A percentile compares a stretch with the other conserved stretches of the same genome.
These are phyloP conservation scores for Aradus depressus DNA, from an alignment of 2,888 invertebrate genomes.

Conservation along the genomic window DNA sequence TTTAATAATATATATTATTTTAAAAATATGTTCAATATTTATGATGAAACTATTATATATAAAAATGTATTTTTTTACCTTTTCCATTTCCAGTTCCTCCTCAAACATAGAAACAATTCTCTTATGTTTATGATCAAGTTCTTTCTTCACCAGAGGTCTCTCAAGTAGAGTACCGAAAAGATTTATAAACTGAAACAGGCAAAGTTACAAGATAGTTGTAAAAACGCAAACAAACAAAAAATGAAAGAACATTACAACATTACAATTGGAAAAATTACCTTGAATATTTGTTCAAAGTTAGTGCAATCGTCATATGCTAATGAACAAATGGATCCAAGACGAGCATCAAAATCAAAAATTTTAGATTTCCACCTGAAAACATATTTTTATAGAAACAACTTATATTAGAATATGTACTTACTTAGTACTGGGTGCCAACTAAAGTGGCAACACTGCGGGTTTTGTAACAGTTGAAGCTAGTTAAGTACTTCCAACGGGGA, in stretches of 20 bases:
- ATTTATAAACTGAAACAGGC: slow-evolving; percentile 50
- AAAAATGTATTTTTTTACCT: slow-evolving; percentile 37
- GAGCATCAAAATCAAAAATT: slow-evolving; percentile 59
- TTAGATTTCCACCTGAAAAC: slow-evolving; percentile 37
- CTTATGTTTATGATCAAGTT: slow-evolving; percentile 56
- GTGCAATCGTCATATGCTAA: slow-evolving; percentile 72
- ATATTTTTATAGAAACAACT: neutral
- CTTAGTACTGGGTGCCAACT: too few species aligned
- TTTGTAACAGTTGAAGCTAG: too few species aligned
- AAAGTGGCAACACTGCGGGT: too few species aligned
- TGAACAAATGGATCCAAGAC: slow-evolving; percentile 66
- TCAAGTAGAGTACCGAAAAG: slow-evolving; percentile 62
- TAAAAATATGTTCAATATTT: neutral
- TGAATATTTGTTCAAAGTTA: slow-evolving; percentile 51
- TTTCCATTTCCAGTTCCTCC: slow-evolving; percentile 52
- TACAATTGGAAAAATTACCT: slow-evolving; percentile 37
- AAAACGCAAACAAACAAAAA: neutral
- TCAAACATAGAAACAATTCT: slow-evolving; percentile 53
- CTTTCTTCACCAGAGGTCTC: slow-evolving; percentile 58
- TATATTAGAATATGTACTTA: neutral
- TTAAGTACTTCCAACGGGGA: too few species aligned
- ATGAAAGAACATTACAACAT: neutral
- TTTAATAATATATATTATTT: neutral
- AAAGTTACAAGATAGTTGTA: slow-evolving; percentile 10
- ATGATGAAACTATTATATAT: neutral